Evolutionary conservation across 2,113 vertebrate species (phyloP).

Genomic region (Ia io): DNA sequence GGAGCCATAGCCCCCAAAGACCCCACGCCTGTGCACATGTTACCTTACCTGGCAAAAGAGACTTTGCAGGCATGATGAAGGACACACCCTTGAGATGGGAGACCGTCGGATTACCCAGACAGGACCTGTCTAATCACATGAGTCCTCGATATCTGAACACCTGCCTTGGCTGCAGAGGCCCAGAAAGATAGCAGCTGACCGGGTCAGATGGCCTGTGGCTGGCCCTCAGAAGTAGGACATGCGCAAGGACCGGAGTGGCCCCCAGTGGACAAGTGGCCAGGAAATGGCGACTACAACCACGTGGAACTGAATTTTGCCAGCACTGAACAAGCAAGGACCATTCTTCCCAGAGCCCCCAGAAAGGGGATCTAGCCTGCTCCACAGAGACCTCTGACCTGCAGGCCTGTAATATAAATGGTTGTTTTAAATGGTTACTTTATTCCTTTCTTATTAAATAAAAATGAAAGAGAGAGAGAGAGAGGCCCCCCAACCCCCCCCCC

Average conservation of each 20-base stretch:
- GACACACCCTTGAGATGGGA: neutral
- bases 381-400: neutral
- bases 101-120: neutral
- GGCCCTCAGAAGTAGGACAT: neutral
- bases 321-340: neutral
- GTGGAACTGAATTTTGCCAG: neutral
- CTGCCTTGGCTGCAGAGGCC: neutral
- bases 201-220: accelerated
- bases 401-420: neutral
- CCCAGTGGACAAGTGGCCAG: neutral
- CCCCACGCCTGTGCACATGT: neutral
- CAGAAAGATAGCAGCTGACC: neutral
- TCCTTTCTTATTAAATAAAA: neutral
- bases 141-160: neutral
- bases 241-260: neutral
- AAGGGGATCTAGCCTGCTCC: accelerated
- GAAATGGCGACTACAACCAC: neutral
- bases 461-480: neutral
- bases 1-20: neutral
- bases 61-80: neutral
- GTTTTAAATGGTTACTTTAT: neutral
- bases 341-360: neutral
- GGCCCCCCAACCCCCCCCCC: no score
- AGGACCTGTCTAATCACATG: accelerated
- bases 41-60: neutral